Base-by-base conservation (phyloP, 2,888 invertebrate genomes). In the Pterostichus niger region DNA sequence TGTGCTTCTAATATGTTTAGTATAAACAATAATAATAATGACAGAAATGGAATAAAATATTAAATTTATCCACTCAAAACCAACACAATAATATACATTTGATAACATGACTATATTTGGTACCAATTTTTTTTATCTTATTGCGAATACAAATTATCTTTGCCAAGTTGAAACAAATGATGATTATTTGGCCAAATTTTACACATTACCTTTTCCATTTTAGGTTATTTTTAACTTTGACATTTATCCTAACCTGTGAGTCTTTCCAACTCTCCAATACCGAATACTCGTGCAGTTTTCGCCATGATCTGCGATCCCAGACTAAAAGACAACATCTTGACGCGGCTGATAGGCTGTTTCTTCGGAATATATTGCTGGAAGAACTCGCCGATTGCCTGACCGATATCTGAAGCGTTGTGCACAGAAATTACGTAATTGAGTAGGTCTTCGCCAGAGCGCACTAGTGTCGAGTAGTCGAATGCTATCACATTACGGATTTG, bases 391-490 rank as follows among this genome's bases (percentile, higher is more conserved):
- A 56, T 56, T 7, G 56, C 56, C 15, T 56, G 13, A 6, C 56
- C 56, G 17, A 56, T 56, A 17, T 56, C 5, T 56, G n/a, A 6
- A 15, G 56, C 56, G 9, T 56, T 13, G 17, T 10, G 17, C 10
- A 56, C 17, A 17, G 56, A 13, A 10, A 56, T 56, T 10, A 56
- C 15, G 9, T 56, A 56, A 17, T 56, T 17, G 9, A 56, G 1
- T 15, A 17, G 6, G 0, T 17, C 6, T 15, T 15, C n/a, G 17
- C 0, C 15, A 3, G 15, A 15, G 3, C 17, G 13, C 15, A 56
- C 17, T 56, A 56, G 15, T 56, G 6, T 13, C 15, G 56, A 56
- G 15, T 56, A 56, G 17, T 56, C 56, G 17, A 56, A 56, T 56
- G 17, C 13, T 56, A 56, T 15, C 9, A 56, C 13, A 15, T 56